A percentile compares a stretch with the other conserved stretches of the same genome.
Evolutionary conservation across 2,113 vertebrate genomes (phyloP).

Genomic region (Cromileptes altivelis): DNA sequence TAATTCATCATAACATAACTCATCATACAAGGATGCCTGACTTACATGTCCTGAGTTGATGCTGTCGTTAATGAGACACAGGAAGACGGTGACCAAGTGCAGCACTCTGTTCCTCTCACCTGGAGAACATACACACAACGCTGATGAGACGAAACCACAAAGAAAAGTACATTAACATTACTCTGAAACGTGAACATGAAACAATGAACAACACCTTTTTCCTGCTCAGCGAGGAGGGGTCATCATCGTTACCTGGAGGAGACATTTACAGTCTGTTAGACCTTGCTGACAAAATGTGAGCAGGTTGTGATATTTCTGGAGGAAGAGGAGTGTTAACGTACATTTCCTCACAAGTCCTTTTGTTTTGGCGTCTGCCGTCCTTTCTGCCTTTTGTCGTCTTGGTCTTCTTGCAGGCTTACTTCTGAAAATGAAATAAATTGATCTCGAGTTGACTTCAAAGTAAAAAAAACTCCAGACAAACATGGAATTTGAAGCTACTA

Average conservation of each 20-base stretch:
- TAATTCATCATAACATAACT: not conserved
- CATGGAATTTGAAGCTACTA: not conserved
- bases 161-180: no score
- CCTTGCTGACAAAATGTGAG: not conserved
- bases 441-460: not conserved
- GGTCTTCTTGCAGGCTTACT: constrained; percentile 53
- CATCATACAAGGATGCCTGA: not conserved
- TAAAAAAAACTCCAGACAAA: not conserved
- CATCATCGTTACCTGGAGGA: constrained; percentile 84
- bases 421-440: constrained; percentile 29
- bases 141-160: not conserved
- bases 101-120: constrained; percentile 77
- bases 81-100: constrained; percentile 67
- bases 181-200: accelerated
- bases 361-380: constrained; percentile 52
- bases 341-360: constrained; percentile 82
- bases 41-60: constrained; percentile 80
- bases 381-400: constrained; percentile 53
- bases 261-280: constrained; percentile 22
- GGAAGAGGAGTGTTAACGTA: constrained; percentile 42
- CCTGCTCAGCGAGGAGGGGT: constrained; percentile 78
- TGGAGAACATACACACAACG: constrained; percentile 31
- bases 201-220: constrained; percentile 86
- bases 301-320: accelerated
- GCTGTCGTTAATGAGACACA: constrained; percentile 48